Evolutionary conservation across 2,888 invertebrate genomes (phyloP), one percentile per base, ranked within the genome.

Genomic region (Plebejus argus): DNA sequence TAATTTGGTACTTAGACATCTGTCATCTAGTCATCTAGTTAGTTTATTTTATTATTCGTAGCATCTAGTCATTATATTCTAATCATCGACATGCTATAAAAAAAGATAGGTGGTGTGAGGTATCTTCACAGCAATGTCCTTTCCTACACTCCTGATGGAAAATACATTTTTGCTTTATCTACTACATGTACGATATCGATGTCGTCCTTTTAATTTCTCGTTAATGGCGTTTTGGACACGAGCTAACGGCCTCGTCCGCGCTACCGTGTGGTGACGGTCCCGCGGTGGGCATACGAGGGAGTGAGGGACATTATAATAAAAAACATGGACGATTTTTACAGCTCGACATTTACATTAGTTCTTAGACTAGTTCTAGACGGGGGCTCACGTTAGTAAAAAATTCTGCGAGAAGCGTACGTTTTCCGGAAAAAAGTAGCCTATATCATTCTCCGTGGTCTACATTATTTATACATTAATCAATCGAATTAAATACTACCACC

Each of bases 261-360:
- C 93, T 92, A 92, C 93, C 87, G 92, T 92, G 92, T 92, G 90
- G 92, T 92, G 79, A 18, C 18, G 28, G 28, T 28, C 33, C 66
- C 33, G 66, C 28, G 28, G 28, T 33, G 66, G 28, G 23, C 61
- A 61, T 61, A 8, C 66, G 28, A 5, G 1, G 28, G 12, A 20
- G 3, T 28, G 28, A 5, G 1, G 28, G 12, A 20, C 20, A 61
- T 20, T 61, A 61, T 20, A 23, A 8, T 8, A 20, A 61, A 58
- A n/a, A 61, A 61, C 3, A 61, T 61, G 20, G 20, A 20, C 2
- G 23, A 23, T 4, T 23, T 23, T 61, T 20, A 20, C 8, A 23
- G 20, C 23, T 1, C 10, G 23, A 61, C 23, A 12, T 18, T 56
- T 56, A 18, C 56, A 56, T 61, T 20, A 23, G 18, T 53, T 53